Evolutionary conservation across 2,888 invertebrate species (phyloP).

Genomic region (Oscheius sp.): DNA sequence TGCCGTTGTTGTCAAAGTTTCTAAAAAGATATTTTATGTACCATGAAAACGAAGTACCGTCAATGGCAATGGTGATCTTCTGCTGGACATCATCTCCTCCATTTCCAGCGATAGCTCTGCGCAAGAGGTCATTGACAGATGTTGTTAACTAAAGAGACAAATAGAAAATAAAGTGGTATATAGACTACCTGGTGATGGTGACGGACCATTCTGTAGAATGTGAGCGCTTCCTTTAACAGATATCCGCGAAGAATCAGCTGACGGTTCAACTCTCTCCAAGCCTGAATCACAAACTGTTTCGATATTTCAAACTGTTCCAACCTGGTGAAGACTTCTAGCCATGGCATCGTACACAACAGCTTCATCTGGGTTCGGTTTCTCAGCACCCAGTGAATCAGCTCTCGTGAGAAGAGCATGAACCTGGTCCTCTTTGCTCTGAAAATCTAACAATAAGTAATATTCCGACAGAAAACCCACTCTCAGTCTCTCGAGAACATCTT

Average conservation of each 20-base stretch:
- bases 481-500: slow-evolving; percentile 85
- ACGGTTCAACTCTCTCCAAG: slow-evolving; percentile 86
- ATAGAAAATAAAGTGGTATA: not conserved
- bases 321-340: slow-evolving; percentile 54
- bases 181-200: slow-evolving; percentile 75
- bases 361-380: slow-evolving; percentile 78
- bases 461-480: slow-evolving; percentile 79
- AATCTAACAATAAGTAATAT: not conserved
- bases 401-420: slow-evolving; percentile 87
- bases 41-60: not conserved
- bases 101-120: slow-evolving; percentile 19
- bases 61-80: slow-evolving; percentile 4
- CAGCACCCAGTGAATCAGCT: slow-evolving; percentile 85
- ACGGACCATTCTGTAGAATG: slow-evolving; percentile 80
- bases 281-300: slow-evolving; percentile 57
- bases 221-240: slow-evolving; percentile 83
- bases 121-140: not conserved
- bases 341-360: slow-evolving; percentile 58
- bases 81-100: slow-evolving; percentile 25
- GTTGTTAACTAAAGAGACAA: not conserved
- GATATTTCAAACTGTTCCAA: slow-evolving; percentile 16
- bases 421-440: slow-evolving; percentile 86
- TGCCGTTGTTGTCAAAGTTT: slow-evolving; percentile 83
- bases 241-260: slow-evolving; percentile 84
- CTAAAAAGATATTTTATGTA: slow-evolving; percentile 64